These are phyloP conservation scores for Pipistrellus pipistrellus DNA, from an alignment of 2,797 vertebrate genomes.

Conservation along the genomic window DNA sequence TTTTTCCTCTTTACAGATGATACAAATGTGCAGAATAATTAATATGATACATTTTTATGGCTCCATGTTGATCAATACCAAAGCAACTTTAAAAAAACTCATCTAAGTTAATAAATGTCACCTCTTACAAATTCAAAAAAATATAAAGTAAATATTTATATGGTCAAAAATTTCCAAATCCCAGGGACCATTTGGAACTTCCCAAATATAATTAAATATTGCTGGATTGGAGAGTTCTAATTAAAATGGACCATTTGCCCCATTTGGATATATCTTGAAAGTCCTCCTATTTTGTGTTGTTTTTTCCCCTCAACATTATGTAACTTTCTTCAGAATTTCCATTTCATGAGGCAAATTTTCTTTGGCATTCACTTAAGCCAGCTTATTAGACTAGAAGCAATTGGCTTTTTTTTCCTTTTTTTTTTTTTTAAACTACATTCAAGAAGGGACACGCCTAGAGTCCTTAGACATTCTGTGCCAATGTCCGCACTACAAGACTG, in stretches of 20 bases:
- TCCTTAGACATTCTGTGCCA: constrained; percentile 35
- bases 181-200: constrained; percentile 20
- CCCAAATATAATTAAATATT: constrained; percentile 52
- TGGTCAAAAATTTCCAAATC: constrained; percentile 58
- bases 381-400: constrained; percentile 89
- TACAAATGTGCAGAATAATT: constrained; percentile 22
- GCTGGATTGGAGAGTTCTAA: background rate
- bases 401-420: background rate
- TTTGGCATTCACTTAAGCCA: constrained; percentile 87
- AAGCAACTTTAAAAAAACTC: constrained; percentile 52
- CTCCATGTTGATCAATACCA: background rate
- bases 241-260: constrained; percentile 23
- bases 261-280: constrained; percentile 84
- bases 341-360: constrained; percentile 91
- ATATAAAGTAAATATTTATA: constrained; percentile 49
- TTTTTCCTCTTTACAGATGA: background rate
- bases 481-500: background rate
- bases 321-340: constrained; percentile 93
- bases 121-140: constrained; percentile 64
- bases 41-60: background rate
- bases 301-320: constrained; percentile 86
- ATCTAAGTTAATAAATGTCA: constrained; percentile 5
- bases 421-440: constrained; percentile 23
- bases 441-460: constrained; percentile 23
- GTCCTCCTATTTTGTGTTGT: constrained; percentile 63